Percentiles rank a stretch among this genome's conserved stretches.
phyloP scores from a whole-genome alignment of 2,888 invertebrate genomes.

The Callosobruchus maculatus region DNA sequence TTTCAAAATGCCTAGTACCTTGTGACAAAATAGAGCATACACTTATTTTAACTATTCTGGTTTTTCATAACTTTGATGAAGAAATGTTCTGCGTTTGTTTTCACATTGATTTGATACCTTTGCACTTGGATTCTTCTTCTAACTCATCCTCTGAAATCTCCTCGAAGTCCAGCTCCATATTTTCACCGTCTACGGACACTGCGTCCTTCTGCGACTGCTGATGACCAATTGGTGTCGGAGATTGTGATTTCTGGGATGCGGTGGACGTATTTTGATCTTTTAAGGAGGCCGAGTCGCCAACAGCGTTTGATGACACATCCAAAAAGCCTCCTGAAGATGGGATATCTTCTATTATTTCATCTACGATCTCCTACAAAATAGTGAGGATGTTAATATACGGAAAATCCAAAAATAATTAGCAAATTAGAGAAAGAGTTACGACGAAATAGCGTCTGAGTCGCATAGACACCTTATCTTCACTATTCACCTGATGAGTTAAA shows the following conservation, averaged over 20 bases:
- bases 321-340: conserved; percentile 11
- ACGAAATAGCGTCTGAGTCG: too few species aligned
- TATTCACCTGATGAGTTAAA: too few species aligned
- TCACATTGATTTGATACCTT: conserved; percentile 44
- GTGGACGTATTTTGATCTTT: conserved; percentile 34
- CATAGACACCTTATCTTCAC: too few species aligned
- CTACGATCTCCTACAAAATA: conserved; percentile 12
- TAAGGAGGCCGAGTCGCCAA: conserved; percentile 30
- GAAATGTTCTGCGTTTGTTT: too few species aligned
- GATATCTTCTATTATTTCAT: conserved; percentile 31
- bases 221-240: conserved; percentile 20
- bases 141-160: conserved; percentile 88
- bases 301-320: conserved; percentile 15
- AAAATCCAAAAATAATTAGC: too few species aligned
- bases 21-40: too few species aligned
- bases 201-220: conserved; percentile 34
- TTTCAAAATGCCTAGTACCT: too few species aligned
- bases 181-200: conserved; percentile 65
- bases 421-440: too few species aligned
- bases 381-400: background rate
- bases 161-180: conserved; percentile 77
- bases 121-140: conserved; percentile 73
- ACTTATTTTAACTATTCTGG: too few species aligned
- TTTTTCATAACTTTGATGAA: too few species aligned
- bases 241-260: conserved; percentile 37